These are phyloP conservation scores for Apis cerana DNA, from an alignment of 1,140 invertebrate genomes.

Conservation along the genomic window DNA sequence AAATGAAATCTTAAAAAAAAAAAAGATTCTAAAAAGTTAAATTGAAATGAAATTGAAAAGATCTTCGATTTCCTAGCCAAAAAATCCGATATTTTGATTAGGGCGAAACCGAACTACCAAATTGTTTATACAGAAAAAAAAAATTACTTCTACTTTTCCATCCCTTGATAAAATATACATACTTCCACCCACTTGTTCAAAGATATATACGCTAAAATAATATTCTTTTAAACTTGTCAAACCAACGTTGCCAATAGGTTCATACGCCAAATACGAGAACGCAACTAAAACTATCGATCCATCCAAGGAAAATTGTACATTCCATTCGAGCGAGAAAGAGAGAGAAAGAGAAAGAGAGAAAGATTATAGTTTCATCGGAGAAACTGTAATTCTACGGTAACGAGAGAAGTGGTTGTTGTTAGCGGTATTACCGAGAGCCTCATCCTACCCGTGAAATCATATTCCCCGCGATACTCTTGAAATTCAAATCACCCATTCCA, in stretches of 20 bases:
- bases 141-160: no score
- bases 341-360: neutral
- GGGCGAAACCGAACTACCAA: no score
- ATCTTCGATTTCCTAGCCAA: no score
- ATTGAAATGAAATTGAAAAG: no score
- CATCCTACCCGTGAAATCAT: slow-evolving; percentile 16
- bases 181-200: no score
- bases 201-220: neutral
- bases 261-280: neutral
- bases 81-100: no score
- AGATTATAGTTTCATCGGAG: neutral
- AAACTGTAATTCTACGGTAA: slow-evolving; percentile 25
- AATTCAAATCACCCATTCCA: slow-evolving; percentile 35
- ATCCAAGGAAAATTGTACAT: slow-evolving; percentile 1
- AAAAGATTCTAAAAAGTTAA: no score
- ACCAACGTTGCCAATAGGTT: neutral
- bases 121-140: no score
- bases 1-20: no score
- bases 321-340: neutral
- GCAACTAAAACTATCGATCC: neutral
- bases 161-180: no score
- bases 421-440: slow-evolving; percentile 3
- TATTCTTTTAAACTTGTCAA: neutral
- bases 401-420: slow-evolving; percentile 35
- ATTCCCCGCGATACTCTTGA: slow-evolving; percentile 37